Base-by-base conservation (phyloP, 1,140 invertebrate species). In the Drosophila parabipectinata region DNA sequence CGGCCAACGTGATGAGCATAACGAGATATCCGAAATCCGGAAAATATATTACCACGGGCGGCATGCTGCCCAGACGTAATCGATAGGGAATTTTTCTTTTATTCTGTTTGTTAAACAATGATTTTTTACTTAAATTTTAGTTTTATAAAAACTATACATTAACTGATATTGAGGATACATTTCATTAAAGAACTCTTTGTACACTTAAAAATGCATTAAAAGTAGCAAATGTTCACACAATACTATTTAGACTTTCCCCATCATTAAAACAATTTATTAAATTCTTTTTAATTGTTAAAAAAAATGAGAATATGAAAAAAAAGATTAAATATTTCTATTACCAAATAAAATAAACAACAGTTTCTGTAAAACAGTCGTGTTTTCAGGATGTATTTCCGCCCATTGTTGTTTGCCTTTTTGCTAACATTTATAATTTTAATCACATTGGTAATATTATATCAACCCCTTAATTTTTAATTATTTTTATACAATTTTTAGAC, bases 1-100 rank as follows among this genome's bases (percentile, higher is more conserved):
- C 50, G 68, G 32, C 30, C 64, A 61, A 83, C 83, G 76, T 88
- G 79, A 81, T 67, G 54, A 34, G 83, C 83, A 88, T 88, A 81
- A 52, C 69, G 67, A 74, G 48, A 7, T 39, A 64, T 66, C 51
- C 48, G 30, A 67, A 66, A 75, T 77, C 72, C 45, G 59, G 60
- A 58, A 37, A 37, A 54, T 26, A 71, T 56, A 47, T 47, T 50
- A 58, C 68, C 14, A 39, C 24, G 37, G 26, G 47, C 48, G 26
- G 47, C 45, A 26, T 12, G 44, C 26, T 67, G 68, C 57, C 56
- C 61, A 63, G 47, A 12, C 50, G 15, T 1, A 45, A 37, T 26
- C 26, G 45, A 21, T 60, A n/a, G 9, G 0, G 24, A 8, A 9
- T 3, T 32, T 54, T 21, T 18, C 12, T 53, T 15, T 57, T 28